Conservation (phyloP, 2,797 vertebrate species). For the Yasuhikotakia modesta region DNA sequence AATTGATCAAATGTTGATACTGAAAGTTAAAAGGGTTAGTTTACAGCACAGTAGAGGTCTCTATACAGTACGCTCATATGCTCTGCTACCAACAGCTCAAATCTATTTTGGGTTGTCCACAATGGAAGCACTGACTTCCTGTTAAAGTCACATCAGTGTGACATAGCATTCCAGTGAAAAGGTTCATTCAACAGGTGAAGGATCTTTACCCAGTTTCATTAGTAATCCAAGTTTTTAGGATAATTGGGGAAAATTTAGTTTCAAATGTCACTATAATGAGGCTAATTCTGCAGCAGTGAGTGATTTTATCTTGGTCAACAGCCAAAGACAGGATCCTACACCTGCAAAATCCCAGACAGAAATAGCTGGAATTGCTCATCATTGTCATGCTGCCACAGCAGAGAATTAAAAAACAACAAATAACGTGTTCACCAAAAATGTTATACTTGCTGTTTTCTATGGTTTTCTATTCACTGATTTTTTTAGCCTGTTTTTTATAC, state of each 20-base stretch:
- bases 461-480: too few species aligned
- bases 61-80: conserved; percentile 37
- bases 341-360: conserved; percentile 26
- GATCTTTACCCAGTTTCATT: conserved; percentile 15
- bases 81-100: conserved; percentile 13
- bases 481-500: too few species aligned
- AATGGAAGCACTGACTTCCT: conserved; percentile 19
- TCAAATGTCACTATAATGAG: conserved; percentile 38
- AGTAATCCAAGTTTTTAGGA: conserved; percentile 31
- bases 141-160: conserved; percentile 9
- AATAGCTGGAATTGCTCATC: conserved; percentile 21
- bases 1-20: background rate
- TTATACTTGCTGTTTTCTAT: background rate
- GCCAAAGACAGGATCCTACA: conserved; percentile 33
- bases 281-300: conserved; percentile 25
- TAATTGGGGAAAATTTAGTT: conserved; percentile 35
- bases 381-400: conserved; percentile 19
- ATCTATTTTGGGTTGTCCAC: background rate
- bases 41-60: conserved; percentile 18
- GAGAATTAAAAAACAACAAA: conserved; percentile 4
- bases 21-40: background rate
- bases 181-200: conserved; percentile 18
- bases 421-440: background rate
- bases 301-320: conserved; percentile 39
- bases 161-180: background rate